Evolutionary conservation across 2,113 vertebrate genomes (phyloP), one percentile per base, ranked within the genome.

Genomic region (Larimichthys polyactis): DNA sequence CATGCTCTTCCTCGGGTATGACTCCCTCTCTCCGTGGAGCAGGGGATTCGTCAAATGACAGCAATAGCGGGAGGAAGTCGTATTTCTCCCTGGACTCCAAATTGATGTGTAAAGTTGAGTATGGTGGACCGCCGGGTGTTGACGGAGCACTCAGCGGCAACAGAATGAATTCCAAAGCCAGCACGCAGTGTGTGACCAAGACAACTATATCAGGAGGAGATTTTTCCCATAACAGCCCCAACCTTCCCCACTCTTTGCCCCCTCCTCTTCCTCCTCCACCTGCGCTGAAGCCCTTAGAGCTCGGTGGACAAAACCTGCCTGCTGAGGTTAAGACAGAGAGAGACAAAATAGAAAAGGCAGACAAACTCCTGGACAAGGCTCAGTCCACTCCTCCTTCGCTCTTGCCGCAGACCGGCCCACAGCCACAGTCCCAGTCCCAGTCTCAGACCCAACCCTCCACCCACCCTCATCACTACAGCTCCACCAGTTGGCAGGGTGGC

Each of bases 201-300:
- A 78, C 94, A 49, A 85, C 89, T 27, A 85, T 92, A 64, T 88
- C 93, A 2, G 93, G 90, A 71, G 87, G 92, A 69, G 95, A 96
- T 80, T 96, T 60, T 92, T 93, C 90, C 91, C 93, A 93, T 86
- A 74, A 60, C 86, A 90, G 91, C 95, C 90, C 95, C 66, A 91
- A 85, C 91, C 90, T 66, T 94, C 83, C 87, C 59, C 89, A 92
- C 87, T 83, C 64, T 0, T 95, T 94, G 92, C 86, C 92, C 90
- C 88, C 96, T 72, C 96, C 97, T 58, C 94, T 98, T 81, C 98
- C 97, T 46, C 98, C 97, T 14, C 97, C 97, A 0, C 98, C 97
- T 1, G 97, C 97, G 58, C 90, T 98, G 76, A 96, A 97, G 83
- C 97, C 97, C 1, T 93, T 98, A 52, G 97, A 96, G 85, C 88